Evolutionary conservation across 2,113 vertebrate genomes (phyloP), one percentile per base, ranked within the genome.

Genomic region (Solea solea): DNA sequence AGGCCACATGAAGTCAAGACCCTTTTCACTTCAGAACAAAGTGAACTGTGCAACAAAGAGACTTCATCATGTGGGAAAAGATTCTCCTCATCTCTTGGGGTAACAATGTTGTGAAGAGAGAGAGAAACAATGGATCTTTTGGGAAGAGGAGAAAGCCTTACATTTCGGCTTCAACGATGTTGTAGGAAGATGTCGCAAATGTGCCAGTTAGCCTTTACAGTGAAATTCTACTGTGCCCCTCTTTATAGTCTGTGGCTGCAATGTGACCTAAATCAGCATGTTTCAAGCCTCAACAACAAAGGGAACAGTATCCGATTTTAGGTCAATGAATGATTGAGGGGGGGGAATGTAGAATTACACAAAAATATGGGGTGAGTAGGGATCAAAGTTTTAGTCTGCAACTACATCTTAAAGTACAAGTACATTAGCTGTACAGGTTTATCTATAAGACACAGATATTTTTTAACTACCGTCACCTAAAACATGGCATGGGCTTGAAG

Each of bases 11-110:
- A 1, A 65, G 16, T 68, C 15, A 59, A 49, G 27, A 8, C 14
- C 59, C 7, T 59, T 48, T 44, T 74, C 48, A 64, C 72, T 48
- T 51, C 50, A 44, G 42, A 70, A 59, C 63, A 59, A 76, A 83
- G 81, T 59, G 25, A 0, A 49, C 46, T 0, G 13, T 2, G 28
- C 58, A 8, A 21, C 14, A 8, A 34, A 34, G 39, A 64, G 15
- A 53, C 21, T 63, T 82, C n/a, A 42, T 77, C 78, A 70, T 77
- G 80, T 80, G 82, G 82, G 76, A 85, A 88, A 86, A n/a, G n/a
- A 86, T 81, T 28, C 69, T 77, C 25, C 52, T 77, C 63, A 2
- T 60, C 58, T 51, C 16, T 8, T 10, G 27, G 34, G 72, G 52
- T 63, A 71, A 67, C 60, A 9, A 28, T 42, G 6, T 39, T 40